Percentiles rank a stretch among this genome's conserved stretches.
phyloP scores from a whole-genome alignment of 1,140 invertebrate species.

The Myzus persicae region DNA sequence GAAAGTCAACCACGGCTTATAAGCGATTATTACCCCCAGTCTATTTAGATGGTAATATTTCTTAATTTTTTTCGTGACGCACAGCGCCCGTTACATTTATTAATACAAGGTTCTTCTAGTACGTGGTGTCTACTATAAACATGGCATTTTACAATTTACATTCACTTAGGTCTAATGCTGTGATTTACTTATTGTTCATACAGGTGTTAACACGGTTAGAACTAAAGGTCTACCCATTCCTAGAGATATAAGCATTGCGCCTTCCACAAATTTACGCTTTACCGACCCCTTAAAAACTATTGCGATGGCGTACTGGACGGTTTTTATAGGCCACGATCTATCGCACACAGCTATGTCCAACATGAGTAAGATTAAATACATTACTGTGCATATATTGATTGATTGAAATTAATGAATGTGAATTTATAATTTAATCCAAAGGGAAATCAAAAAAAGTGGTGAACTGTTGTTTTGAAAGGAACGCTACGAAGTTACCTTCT shows the following conservation, averaged over 20 bases:
- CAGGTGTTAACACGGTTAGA: conserved; percentile 43
- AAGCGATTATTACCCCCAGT: conserved; percentile 67
- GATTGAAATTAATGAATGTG: background rate
- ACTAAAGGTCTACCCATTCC: conserved; percentile 63
- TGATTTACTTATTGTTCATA: background rate
- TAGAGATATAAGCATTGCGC: conserved; percentile 65
- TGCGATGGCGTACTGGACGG: conserved; percentile 80
- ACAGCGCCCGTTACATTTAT: too few relatives aligned
- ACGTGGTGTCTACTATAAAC: too few relatives aligned
- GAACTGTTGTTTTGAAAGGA: conserved; percentile 73
- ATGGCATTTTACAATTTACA: too few relatives aligned
- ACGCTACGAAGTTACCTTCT: conserved; percentile 71
- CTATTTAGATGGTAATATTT: conserved; percentile 69
- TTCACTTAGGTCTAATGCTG: too few relatives aligned
- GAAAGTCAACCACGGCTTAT: conserved; percentile 68
- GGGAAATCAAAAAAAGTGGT: conserved; percentile 72
- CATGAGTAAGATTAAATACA: conserved; percentile 71
- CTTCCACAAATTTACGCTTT: too few relatives aligned
- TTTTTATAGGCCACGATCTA: conserved; percentile 84
- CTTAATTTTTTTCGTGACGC: background rate
- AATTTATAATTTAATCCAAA: conserved; percentile 61
- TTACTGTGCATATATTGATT: background rate
- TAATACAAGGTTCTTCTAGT: too few relatives aligned
- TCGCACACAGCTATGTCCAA: conserved; percentile 79
- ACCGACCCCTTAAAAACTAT: conserved; percentile 69